These are phyloP conservation scores for Casuarius casuarius DNA, from an alignment of 2,113 vertebrate genomes.

Conservation along the genomic window DNA sequence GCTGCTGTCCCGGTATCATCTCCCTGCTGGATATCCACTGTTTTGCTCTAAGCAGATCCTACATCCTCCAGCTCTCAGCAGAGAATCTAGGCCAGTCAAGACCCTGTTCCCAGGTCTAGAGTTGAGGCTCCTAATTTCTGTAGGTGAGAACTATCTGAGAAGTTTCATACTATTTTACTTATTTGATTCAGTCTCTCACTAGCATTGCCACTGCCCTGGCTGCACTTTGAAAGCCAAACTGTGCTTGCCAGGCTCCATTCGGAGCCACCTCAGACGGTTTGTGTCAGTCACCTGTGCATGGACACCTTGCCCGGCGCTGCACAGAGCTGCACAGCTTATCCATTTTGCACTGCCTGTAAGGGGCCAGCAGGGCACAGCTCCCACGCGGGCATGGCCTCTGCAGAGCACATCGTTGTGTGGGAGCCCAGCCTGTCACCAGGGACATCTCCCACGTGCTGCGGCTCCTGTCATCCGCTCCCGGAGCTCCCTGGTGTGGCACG, in stretches of 20 bases:
- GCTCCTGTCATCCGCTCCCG: neutral
- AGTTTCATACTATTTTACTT: neutral
- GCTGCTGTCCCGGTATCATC: neutral
- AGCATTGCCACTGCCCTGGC: neutral
- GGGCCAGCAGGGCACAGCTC: neutral
- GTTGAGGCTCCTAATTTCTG: neutral
- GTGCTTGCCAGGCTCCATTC: neutral
- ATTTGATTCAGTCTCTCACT: neutral
- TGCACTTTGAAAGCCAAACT: neutral
- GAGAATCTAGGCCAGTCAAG: neutral
- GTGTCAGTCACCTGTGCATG: neutral
- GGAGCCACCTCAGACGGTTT: neutral
- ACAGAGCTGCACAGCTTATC: neutral
- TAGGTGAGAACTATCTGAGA: neutral
- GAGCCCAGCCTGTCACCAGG: neutral
- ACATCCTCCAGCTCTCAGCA: neutral
- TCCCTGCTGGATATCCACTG: neutral
- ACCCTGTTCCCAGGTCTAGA: neutral
- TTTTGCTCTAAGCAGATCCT: neutral
- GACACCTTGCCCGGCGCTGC: rapidly evolving
- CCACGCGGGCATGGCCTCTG: rapidly evolving
- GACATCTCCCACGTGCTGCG: neutral
- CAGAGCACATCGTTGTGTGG: neutral
- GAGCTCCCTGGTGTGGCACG: neutral
- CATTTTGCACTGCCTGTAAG: rapidly evolving